Evolutionary conservation across 1,140 invertebrate genomes (phyloP).

Genomic region (Trichomalopsis sarcophagae): DNA sequence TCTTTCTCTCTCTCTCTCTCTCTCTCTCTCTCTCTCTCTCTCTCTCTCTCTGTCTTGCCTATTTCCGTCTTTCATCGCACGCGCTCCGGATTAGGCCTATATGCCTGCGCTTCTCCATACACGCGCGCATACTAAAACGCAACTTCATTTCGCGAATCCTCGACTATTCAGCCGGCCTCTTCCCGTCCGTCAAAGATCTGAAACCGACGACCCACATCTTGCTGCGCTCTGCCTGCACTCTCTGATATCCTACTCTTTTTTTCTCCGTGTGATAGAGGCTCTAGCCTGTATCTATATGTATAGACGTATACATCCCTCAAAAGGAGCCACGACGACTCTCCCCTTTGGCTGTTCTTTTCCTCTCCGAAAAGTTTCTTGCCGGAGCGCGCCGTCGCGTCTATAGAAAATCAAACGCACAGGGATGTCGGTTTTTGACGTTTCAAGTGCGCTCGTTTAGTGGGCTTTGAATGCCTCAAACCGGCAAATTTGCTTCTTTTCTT

Average conservation of each 20-base stretch:
- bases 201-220: constrained; percentile 20
- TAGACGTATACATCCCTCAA: background rate
- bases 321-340: background rate
- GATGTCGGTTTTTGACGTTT: constrained; percentile 11
- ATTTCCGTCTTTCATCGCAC: constrained; percentile 4
- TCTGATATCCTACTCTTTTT: background rate
- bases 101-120: background rate
- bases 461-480: constrained; percentile 11
- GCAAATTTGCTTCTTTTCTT: constrained; percentile 18
- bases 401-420: constrained; percentile 7
- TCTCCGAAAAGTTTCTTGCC: background rate
- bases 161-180: background rate
- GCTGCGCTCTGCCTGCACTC: too few species aligned
- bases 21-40: background rate
- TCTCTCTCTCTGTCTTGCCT: background rate
- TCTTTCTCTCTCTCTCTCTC: background rate
- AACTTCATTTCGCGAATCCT: background rate
- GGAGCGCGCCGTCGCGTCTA: background rate
- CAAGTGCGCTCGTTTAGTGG: constrained; percentile 10
- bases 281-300: too few species aligned
- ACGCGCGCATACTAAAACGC: background rate
- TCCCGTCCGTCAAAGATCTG: background rate
- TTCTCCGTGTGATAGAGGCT: too few species aligned
- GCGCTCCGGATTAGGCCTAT: constrained; percentile 10
- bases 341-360: background rate